These are phyloP conservation scores for Aplodontia rufa DNA, from an alignment of 2,113 vertebrate species.

Conservation along the genomic window DNA sequence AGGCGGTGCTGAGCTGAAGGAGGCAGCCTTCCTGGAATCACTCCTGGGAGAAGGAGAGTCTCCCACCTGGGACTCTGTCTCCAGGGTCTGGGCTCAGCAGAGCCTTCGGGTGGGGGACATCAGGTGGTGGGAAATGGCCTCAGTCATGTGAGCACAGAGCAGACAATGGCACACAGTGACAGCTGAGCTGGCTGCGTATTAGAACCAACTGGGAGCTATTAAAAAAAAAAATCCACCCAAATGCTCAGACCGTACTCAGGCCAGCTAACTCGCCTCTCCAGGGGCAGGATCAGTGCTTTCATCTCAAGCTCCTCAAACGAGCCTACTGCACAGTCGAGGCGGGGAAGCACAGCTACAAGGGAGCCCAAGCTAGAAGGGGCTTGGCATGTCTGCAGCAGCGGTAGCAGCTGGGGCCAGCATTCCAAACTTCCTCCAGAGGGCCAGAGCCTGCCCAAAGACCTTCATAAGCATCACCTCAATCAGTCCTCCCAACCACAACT, in stretches of 20 bases:
- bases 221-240: too few species aligned
- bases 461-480: too few species aligned
- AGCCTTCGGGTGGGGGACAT: neutral
- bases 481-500: neutral
- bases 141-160: neutral
- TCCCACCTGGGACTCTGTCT: neutral
- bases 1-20: too few species aligned
- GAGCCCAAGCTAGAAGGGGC: neutral
- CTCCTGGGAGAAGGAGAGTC: neutral
- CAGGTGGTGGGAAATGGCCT: neutral
- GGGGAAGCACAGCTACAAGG: neutral
- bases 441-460: neutral
- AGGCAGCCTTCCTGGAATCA: neutral
- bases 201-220: neutral
- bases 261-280: neutral
- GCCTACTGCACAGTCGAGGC: accelerated
- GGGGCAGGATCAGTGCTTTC: neutral
- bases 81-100: neutral
- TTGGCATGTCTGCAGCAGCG: neutral
- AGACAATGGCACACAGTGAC: neutral
- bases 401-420: neutral
- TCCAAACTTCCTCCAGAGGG: neutral
- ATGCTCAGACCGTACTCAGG: neutral
- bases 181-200: too few species aligned
- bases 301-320: neutral